These are phyloP conservation scores for Lonchura striata DNA, from an alignment of 2,113 vertebrate genomes.

Conservation along the genomic window DNA sequence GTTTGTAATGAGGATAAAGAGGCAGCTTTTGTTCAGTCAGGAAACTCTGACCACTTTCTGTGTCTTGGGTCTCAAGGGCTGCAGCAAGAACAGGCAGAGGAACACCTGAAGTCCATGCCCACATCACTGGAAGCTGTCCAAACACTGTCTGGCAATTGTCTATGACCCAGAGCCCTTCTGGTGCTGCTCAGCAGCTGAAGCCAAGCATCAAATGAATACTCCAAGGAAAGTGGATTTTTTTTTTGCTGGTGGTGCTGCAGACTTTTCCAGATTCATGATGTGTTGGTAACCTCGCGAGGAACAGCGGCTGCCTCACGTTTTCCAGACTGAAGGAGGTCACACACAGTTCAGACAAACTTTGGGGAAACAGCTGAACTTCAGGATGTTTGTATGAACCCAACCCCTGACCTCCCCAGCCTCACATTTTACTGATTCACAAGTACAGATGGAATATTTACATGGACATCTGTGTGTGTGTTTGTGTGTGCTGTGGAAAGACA, in stretches of 20 bases:
- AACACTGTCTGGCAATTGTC: background rate
- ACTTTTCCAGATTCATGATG: background rate
- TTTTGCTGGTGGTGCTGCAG: background rate
- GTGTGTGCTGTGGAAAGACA: background rate
- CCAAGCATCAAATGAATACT: background rate
- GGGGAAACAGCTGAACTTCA: background rate
- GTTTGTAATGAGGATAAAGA: background rate
- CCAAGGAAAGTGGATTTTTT: background rate
- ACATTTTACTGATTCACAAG: background rate
- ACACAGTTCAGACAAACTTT: constrained; percentile 28
- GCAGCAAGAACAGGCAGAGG: background rate
- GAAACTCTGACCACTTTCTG: background rate
- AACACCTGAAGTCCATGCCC: background rate
- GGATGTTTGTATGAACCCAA: constrained; percentile 10
- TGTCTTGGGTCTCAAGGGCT: background rate
- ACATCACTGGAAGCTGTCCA: accelerated
- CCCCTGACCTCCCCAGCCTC: background rate
- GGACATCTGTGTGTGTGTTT: background rate
- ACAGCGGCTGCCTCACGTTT: background rate
- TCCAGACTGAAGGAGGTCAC: constrained; percentile 17
- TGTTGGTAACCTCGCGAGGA: background rate
- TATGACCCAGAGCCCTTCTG: background rate
- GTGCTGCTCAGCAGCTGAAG: background rate
- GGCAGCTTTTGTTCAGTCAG: background rate
- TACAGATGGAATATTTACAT: background rate